phyloP scores from a whole-genome alignment of 2,888 invertebrate species.

The Blera fallax region DNA sequence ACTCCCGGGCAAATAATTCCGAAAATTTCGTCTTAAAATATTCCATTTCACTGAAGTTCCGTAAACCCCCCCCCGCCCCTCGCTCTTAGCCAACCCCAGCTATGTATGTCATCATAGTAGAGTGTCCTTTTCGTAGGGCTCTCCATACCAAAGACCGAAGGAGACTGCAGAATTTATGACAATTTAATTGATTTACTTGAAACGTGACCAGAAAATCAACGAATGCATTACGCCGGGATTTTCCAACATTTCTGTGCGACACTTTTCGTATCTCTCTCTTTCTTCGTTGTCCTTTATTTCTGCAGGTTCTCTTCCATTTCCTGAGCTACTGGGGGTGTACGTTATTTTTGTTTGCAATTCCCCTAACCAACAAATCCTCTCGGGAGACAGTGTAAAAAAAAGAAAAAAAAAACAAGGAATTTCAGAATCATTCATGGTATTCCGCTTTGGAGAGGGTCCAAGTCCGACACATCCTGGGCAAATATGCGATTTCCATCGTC shows the following conservation, averaged over 20 bases:
- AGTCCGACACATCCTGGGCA: conserved; percentile 5
- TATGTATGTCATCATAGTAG: not conserved
- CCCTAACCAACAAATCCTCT: conserved; percentile 3
- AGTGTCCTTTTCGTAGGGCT: conserved; percentile 1
- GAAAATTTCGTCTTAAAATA: conserved; percentile 46
- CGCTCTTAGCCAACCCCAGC: not conserved
- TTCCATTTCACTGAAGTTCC: conserved; percentile 38
- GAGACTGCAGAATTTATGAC: conserved; percentile 78
- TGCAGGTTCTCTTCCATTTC: conserved; percentile 22
- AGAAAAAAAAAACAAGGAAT: conserved; percentile 17
- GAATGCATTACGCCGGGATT: conserved; percentile 78
- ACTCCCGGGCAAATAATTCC: conserved; percentile 41
- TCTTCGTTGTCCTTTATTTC: not conserved
- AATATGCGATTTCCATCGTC: conserved; percentile 40
- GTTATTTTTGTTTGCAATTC: conserved; percentile 30
- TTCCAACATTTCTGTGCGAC: conserved; percentile 49
- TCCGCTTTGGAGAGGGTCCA: conserved; percentile 1
- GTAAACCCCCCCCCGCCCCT: not conserved
- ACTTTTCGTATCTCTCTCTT: not conserved
- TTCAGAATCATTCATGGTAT: conserved; percentile 26
- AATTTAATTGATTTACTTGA: conserved; percentile 81
- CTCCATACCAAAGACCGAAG: not conserved
- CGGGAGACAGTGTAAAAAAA: not conserved
- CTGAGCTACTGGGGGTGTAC: not conserved
- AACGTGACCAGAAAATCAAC: conserved; percentile 81